phyloP scores from a whole-genome alignment of 2,888 invertebrate genomes.

The Trichacis sp. region DNA sequence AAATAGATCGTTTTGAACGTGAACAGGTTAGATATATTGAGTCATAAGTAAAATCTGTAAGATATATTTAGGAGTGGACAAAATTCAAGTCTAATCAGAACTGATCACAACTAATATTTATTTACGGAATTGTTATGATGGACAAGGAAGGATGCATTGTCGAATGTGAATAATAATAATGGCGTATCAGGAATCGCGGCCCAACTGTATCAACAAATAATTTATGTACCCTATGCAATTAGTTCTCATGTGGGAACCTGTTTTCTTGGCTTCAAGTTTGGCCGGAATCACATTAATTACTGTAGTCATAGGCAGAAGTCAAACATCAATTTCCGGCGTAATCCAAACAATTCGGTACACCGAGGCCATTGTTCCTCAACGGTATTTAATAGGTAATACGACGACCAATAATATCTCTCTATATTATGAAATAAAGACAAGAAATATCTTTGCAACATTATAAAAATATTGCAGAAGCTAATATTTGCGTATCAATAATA shows the following conservation, averaged over 20 bases:
- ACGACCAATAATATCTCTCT: too few species aligned
- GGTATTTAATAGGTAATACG: not conserved
- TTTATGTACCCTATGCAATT: conserved; percentile 15
- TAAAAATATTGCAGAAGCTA: too few species aligned
- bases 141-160: not conserved
- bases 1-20: too few species aligned
- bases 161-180: not conserved
- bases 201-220: conserved; percentile 25
- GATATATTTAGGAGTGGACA: too few species aligned
- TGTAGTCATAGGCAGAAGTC: conserved; percentile 34
- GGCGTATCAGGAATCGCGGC: conserved; percentile 14
- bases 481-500: too few species aligned
- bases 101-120: too few species aligned
- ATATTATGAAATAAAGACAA: too few species aligned
- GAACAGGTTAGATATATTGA: too few species aligned
- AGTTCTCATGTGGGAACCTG: conserved; percentile 18
- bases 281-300: conserved; percentile 30
- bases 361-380: conserved; percentile 8
- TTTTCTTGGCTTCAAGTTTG: conserved; percentile 31
- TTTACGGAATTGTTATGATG: too few species aligned
- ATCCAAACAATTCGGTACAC: conserved; percentile 19
- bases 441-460: too few species aligned
- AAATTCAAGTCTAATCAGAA: too few species aligned
- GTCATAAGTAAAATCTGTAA: too few species aligned
- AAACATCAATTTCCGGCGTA: conserved; percentile 32